These are phyloP conservation scores for Trematocara marginatum DNA, from an alignment of 2,113 vertebrate genomes.

Conservation along the genomic window DNA sequence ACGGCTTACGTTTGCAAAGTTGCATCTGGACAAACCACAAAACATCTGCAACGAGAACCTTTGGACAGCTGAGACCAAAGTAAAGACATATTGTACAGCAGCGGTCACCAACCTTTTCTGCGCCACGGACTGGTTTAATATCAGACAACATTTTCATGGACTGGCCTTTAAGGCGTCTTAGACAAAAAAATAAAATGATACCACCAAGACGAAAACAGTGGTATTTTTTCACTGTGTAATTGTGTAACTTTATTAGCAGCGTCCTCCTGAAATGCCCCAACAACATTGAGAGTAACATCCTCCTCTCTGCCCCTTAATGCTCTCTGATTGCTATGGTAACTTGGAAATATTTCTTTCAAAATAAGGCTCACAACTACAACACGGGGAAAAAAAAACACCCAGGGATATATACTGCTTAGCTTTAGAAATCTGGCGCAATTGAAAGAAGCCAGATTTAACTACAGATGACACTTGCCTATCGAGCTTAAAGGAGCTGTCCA, in stretches of 20 bases:
- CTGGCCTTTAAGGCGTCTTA: background rate
- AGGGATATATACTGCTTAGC: background rate
- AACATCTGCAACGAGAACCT: background rate
- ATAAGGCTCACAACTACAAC: background rate
- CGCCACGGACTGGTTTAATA: background rate
- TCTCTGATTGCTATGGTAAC: background rate
- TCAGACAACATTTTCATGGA: background rate
- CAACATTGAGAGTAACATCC: background rate
- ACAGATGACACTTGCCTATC: background rate
- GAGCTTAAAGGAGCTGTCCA: background rate
- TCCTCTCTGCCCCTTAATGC: background rate
- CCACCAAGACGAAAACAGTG: background rate
- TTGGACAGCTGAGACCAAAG: background rate
- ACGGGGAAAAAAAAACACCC: rapidly evolving
- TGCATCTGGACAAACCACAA: background rate
- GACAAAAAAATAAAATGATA: background rate
- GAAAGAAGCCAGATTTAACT: background rate
- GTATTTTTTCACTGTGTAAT: background rate
- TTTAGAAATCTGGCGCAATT: background rate
- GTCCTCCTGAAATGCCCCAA: background rate
- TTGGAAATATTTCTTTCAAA: background rate
- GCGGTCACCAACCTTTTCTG: background rate
- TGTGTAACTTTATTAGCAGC: background rate
- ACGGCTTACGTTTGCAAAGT: background rate
- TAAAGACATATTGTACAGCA: background rate